Evolutionary conservation across 2,797 vertebrate genomes (phyloP).

Genomic region (Coregonus suidteri): DNA sequence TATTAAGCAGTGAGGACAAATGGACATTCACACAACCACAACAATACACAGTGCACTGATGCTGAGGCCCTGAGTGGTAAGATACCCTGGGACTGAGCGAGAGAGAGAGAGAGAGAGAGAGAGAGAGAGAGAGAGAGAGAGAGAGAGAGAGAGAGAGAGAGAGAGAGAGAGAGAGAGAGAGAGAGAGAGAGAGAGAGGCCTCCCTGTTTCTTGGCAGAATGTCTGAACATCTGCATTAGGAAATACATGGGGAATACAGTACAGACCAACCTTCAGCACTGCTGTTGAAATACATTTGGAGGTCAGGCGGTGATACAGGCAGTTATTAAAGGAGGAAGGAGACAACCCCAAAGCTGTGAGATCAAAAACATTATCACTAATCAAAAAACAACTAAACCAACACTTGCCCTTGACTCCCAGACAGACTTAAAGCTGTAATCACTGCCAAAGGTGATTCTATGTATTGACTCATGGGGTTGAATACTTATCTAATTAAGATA

Average conservation of each 20-base stretch:
- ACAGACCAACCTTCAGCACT: constrained; percentile 45
- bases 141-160: no score
- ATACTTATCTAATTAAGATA: no score
- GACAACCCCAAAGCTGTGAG: constrained; percentile 37
- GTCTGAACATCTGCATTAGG: constrained; percentile 65
- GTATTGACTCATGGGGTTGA: no score
- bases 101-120: constrained; percentile 1
- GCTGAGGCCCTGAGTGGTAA: no score
- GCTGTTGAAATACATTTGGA: constrained; percentile 56
- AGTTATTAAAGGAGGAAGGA: constrained; percentile 51
- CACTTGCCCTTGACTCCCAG: no score
- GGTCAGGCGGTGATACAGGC: constrained; percentile 50
- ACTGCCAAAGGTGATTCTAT: no score
- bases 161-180: background rate
- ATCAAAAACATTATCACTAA: constrained; percentile 25
- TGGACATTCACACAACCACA: background rate
- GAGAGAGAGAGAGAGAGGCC: constrained; percentile 58
- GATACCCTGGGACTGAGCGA: constrained; percentile 38
- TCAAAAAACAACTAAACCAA: no score
- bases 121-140: no score
- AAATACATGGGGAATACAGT: constrained; percentile 61
- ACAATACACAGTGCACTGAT: no score
- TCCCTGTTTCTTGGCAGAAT: constrained; percentile 58
- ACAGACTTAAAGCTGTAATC: no score
- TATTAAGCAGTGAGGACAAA: constrained; percentile 33